Percentiles rank a stretch among this genome's conserved stretches.
Evolutionary conservation across 2,797 vertebrate species (phyloP).

Genomic region (Neomorphus geoffroyi): DNA sequence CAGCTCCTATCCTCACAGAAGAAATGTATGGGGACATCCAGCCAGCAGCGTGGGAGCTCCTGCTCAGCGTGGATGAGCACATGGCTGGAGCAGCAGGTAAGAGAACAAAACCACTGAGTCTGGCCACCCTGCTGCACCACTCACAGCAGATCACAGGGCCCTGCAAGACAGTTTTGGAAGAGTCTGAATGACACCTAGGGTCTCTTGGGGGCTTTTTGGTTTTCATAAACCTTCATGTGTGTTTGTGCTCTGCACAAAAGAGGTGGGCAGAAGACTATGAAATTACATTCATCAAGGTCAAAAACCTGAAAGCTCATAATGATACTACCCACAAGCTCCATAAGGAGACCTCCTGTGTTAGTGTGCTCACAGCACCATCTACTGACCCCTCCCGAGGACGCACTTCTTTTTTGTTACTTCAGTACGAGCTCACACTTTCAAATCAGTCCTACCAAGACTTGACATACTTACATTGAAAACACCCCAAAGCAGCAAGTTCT

Average conservation of each 20-base stretch:
- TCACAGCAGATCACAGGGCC: neutral
- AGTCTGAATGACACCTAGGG: neutral
- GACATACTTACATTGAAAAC: neutral
- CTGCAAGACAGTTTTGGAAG: neutral
- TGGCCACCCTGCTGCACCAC: neutral
- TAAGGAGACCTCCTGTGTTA: neutral
- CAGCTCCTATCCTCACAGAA: conserved; percentile 93
- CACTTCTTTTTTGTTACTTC: neutral
- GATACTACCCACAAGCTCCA: neutral
- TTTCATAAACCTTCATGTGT: neutral
- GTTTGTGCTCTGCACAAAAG: neutral
- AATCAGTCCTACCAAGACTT: neutral
- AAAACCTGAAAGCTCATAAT: neutral
- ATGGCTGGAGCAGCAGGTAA: conserved; percentile 97
- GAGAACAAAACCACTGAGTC: neutral
- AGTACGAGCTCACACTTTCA: neutral
- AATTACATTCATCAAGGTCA: neutral
- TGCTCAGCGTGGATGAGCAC: conserved; percentile 96
- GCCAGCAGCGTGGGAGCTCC: conserved; percentile 95
- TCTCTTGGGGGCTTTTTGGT: neutral
- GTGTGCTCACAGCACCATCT: neutral
- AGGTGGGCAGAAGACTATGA: neutral
- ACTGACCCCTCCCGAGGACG: neutral
- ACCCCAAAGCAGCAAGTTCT: neutral
- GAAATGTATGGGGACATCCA: conserved; percentile 99